These are phyloP conservation scores for Tichodroma muraria DNA, from an alignment of 2,113 vertebrate species.

Conservation along the genomic window DNA sequence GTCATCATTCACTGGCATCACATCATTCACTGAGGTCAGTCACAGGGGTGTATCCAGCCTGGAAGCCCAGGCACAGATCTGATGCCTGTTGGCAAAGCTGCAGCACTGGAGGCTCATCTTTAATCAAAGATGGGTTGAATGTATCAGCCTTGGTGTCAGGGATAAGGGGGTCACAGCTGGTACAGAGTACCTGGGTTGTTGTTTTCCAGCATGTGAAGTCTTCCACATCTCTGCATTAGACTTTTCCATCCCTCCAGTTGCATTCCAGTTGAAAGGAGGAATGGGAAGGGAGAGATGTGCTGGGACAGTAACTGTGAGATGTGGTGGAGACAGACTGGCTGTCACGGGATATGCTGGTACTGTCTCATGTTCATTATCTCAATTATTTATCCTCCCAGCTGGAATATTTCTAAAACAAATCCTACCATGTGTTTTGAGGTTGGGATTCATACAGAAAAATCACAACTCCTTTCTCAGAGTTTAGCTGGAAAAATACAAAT, in stretches of 20 bases:
- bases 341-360: neutral
- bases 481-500: constrained; percentile 41
- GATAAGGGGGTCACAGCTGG: neutral
- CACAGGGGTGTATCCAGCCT: accelerated
- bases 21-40: neutral
- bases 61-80: neutral
- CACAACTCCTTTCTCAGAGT: neutral
- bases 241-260: neutral
- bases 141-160: neutral
- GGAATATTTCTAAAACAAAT: constrained; percentile 51
- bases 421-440: constrained; percentile 55
- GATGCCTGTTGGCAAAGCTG: neutral
- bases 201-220: neutral
- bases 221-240: neutral
- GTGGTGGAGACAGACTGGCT: neutral
- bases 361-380: constrained; percentile 11
- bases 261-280: neutral
- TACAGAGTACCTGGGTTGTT: neutral
- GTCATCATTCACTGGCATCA: neutral
- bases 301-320: neutral
- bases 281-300: neutral
- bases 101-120: neutral
- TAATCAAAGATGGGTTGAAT: accelerated
- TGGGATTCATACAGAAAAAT: constrained; percentile 21
- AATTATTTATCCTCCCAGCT: constrained; percentile 44